A percentile compares a stretch with the other conserved stretches of the same genome.
These are phyloP conservation scores for Keiferia lycopersicella DNA, from an alignment of 2,888 invertebrate genomes.

Conservation along the genomic window DNA sequence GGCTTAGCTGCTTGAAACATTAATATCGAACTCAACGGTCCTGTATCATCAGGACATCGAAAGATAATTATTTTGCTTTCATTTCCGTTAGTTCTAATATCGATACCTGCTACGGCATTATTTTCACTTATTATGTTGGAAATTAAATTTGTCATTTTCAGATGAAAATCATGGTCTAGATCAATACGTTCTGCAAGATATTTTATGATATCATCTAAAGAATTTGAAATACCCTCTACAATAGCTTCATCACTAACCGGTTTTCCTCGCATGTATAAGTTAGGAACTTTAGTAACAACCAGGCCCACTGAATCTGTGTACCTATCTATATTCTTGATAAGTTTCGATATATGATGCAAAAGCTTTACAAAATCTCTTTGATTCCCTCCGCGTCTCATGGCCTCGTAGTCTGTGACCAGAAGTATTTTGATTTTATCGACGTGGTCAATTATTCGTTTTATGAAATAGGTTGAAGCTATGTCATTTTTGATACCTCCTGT, in stretches of 20 bases:
- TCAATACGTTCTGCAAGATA: not conserved
- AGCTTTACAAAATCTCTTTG: not conserved
- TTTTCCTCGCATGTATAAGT: not conserved
- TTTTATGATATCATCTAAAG: not conserved
- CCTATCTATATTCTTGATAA: not conserved
- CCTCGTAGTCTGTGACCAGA: not conserved
- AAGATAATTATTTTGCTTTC: not conserved
- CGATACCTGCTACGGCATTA: too few species aligned
- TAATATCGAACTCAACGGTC: not conserved
- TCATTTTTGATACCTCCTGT: conserved; percentile 1
- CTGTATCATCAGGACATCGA: not conserved
- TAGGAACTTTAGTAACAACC: conserved; percentile 1
- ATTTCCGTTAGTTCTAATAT: too few species aligned
- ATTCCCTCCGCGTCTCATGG: not conserved
- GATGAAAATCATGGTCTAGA: not conserved
- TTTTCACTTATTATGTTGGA: too few species aligned
- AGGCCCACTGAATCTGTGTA: not conserved
- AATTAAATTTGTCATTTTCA: too few species aligned
- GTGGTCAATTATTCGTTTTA: conserved; percentile 5
- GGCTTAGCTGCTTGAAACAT: not conserved
- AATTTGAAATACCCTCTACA: not conserved
- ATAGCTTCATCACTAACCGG: not conserved
- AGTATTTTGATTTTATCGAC: conserved; percentile 3
- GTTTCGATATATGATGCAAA: not conserved
- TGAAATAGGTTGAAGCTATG: not conserved